These are phyloP conservation scores for Pollenia angustigena DNA, from an alignment of 2,888 invertebrate species.

Conservation along the genomic window DNA sequence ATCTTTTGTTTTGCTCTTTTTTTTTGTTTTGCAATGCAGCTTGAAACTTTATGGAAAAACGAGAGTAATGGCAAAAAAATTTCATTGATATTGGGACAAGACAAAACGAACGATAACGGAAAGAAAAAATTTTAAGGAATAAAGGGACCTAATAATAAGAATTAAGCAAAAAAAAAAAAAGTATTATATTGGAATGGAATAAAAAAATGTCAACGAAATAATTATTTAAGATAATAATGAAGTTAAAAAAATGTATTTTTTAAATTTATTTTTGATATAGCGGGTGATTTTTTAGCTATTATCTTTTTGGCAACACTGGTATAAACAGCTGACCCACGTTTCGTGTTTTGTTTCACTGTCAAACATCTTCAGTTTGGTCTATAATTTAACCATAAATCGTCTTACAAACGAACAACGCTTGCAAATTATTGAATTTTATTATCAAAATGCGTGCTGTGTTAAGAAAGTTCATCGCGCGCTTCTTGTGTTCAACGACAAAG, in stretches of 20 bases:
- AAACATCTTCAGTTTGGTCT: too few species aligned
- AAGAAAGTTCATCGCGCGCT: too few species aligned
- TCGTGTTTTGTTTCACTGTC: too few species aligned
- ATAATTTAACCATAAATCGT: too few species aligned
- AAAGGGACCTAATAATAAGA: background rate
- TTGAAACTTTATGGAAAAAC: background rate
- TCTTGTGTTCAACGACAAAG: too few species aligned
- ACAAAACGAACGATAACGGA: slow-evolving; percentile 53
- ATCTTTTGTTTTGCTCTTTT: background rate
- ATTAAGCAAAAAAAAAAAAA: background rate
- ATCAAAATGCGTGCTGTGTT: too few species aligned
- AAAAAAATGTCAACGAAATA: background rate
- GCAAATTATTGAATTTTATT: too few species aligned
- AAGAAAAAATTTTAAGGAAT: slow-evolving; percentile 18
- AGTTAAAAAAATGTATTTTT: background rate
- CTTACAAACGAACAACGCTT: too few species aligned
- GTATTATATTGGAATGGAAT: background rate
- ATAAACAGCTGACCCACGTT: too few species aligned
- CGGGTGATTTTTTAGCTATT: too few species aligned
- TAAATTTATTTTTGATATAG: too few species aligned
- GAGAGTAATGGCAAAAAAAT: slow-evolving; percentile 2
- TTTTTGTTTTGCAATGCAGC: slow-evolving; percentile 27
- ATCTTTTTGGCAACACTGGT: too few species aligned
- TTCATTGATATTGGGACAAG: slow-evolving; percentile 26
- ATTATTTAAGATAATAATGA: background rate